phyloP scores from a whole-genome alignment of 2,888 invertebrate species.

The Smittia aterrima region DNA sequence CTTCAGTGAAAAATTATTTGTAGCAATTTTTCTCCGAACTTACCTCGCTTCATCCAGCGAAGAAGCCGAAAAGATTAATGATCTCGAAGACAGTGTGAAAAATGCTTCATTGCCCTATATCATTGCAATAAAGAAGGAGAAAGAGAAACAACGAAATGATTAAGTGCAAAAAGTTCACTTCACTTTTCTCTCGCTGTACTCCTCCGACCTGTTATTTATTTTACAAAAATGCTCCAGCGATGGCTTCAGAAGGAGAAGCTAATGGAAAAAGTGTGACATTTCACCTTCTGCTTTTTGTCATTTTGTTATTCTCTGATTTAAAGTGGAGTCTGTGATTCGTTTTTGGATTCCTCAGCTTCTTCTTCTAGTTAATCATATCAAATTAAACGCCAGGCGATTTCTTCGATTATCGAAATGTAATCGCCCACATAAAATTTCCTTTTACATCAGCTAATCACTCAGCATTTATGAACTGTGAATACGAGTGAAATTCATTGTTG shows the following conservation, averaged over 20 bases:
- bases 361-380: no score
- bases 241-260: not conserved
- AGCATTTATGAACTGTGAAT: not conserved
- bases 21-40: conserved; percentile 22
- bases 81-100: conserved; percentile 39
- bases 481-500: not conserved
- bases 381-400: no score
- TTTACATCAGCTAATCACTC: no score
- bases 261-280: conserved; percentile 27
- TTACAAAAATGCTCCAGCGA: conserved; percentile 4
- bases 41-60: conserved; percentile 5
- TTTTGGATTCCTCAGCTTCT: no score
- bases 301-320: not conserved
- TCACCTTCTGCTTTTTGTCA: conserved; percentile 16
- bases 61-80: conserved; percentile 39
- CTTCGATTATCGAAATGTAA: no score
- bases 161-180: conserved; percentile 38
- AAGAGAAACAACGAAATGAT: conserved; percentile 39
- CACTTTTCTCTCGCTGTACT: not conserved
- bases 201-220: conserved; percentile 12
- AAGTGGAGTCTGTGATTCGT: not conserved
- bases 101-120: conserved; percentile 42
- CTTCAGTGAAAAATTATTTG: conserved; percentile 19
- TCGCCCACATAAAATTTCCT: no score
- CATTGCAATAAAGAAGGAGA: conserved; percentile 32